These are phyloP conservation scores for Phoenicopterus ruber DNA, from an alignment of 2,113 vertebrate genomes.

Conservation along the genomic window DNA sequence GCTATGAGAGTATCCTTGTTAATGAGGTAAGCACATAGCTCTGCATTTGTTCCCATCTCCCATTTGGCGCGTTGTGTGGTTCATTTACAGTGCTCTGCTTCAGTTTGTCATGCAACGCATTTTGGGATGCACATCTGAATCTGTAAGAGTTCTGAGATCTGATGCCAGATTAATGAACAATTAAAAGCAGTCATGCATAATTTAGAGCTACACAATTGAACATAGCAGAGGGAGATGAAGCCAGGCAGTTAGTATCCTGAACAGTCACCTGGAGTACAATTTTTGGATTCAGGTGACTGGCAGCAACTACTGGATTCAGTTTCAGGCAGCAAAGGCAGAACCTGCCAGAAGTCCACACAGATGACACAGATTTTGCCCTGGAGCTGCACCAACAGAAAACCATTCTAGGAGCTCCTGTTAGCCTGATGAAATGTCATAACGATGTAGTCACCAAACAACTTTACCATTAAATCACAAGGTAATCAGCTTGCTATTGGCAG, in stretches of 20 bases:
- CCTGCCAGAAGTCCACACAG: background rate
- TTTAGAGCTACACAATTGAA: background rate
- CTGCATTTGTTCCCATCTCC: background rate
- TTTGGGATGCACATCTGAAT: background rate
- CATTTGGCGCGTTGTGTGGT: fast-evolving
- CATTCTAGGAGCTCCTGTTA: background rate
- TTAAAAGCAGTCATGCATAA: background rate
- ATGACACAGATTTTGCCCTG: background rate
- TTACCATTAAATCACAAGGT: background rate
- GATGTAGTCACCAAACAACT: background rate
- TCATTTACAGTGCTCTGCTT: background rate
- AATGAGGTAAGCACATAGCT: background rate
- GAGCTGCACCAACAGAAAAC: background rate
- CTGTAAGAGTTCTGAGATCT: background rate
- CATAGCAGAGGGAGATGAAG: background rate
- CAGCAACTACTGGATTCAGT: background rate
- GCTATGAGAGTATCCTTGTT: background rate
- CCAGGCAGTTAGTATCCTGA: background rate
- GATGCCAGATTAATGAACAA: background rate
- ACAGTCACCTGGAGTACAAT: background rate
- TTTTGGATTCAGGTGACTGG: background rate
- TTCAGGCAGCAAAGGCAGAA: conserved; percentile 4
- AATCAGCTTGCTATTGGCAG: background rate
- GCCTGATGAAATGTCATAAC: background rate
- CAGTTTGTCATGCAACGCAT: background rate